Base-by-base conservation (phyloP, 2,888 invertebrate genomes). In the Lycaena phlaeas region DNA sequence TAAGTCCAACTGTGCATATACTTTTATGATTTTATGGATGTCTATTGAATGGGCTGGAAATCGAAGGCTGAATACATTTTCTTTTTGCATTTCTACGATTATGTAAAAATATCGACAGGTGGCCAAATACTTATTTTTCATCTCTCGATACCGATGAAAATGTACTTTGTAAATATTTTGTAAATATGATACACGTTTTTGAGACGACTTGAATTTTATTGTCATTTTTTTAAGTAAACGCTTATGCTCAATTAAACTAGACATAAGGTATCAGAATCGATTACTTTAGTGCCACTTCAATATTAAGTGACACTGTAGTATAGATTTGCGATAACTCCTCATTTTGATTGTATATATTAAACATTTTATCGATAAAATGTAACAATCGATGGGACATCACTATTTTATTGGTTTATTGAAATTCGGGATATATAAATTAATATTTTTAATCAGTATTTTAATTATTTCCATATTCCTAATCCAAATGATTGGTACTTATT, bases 221-320 rank as follows among this genome's bases (percentile, higher is more conserved):
- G 53, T 68, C 60, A 59, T 68, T 70, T 68, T 61, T 52, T 71
- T 77, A 68, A 69, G 66, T 73, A 68, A 73, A 68, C 74, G 81
- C 82, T 79, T 82, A 69, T 78, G 84, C 84, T 84, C 82, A 84
- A 84, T 74, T 79, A 71, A 70, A 68, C 66, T 75, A 77, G 70
- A 63, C 57, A 57, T 73, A 74, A 75, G 71, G 56, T 9, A 34
- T 34, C 34, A 22, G 22, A 22, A 64, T 61, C 63, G 57, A 64
- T 59, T 48, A 36, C 30, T 45, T 46, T 22, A 36, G 44, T 46
- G 44, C 30, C 42, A 44, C 42, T 44, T 29, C 37, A 41, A 18
- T 31, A 51, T 53, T 56, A 61, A 68, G 45, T 44, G 49, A 44
- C 45, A 42, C 38, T 40, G 38, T 29, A 40, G 41, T 44, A 41